Conservation (phyloP, 2,888 invertebrate genomes). For the Cancer borealis region DNA sequence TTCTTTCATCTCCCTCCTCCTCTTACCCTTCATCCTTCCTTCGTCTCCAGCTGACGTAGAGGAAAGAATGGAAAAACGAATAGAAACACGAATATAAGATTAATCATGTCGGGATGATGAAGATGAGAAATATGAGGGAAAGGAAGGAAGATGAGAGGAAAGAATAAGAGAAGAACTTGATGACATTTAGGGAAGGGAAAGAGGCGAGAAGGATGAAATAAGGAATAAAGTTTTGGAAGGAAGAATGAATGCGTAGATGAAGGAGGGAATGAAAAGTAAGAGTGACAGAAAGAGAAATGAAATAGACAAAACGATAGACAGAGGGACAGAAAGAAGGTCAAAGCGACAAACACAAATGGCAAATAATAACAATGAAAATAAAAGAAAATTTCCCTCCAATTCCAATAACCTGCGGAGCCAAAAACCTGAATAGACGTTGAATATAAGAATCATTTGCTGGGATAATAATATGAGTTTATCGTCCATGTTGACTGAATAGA, state of each 20-base stretch:
- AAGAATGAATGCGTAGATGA: not conserved
- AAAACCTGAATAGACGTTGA: not conserved
- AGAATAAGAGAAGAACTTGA: not conserved
- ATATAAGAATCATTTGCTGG: not conserved
- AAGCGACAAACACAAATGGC: too few relatives aligned
- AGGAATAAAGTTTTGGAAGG: not conserved
- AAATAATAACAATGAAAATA: not conserved
- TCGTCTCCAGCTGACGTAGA: not conserved
- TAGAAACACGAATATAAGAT: not conserved
- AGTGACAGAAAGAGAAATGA: not conserved
- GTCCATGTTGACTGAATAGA: not conserved
- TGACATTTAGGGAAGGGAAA: not conserved
- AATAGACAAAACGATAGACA: not conserved
- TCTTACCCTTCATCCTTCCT: not conserved
- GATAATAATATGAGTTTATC: not conserved
- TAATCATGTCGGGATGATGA: not conserved
- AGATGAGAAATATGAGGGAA: constrained; percentile 1
- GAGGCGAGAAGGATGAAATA: not conserved
- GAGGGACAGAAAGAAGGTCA: not conserved
- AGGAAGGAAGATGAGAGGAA: constrained; percentile 15
- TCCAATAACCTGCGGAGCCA: not conserved
- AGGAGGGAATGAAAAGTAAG: not conserved
- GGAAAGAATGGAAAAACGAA: not conserved
- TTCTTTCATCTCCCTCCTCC: not conserved
- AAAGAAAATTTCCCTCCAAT: not conserved